Evolutionary conservation across 1,140 invertebrate species (phyloP), one percentile per base, ranked within the genome.

Genomic region (Drosophila ficusphila): DNA sequence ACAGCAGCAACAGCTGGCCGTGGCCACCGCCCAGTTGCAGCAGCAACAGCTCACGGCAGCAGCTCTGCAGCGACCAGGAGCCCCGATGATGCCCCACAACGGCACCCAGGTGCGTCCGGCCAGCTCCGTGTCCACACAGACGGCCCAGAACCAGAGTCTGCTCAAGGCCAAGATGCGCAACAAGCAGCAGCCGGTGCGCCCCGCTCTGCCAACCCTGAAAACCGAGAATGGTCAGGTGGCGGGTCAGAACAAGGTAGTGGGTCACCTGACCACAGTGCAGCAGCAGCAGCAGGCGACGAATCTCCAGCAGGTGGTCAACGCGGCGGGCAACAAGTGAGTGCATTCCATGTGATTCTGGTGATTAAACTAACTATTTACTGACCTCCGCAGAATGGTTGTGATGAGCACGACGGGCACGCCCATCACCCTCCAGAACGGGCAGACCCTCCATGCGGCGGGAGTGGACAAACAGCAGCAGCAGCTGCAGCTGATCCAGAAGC

Each of bases 71-170:
- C 85, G 81, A 0, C 46, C 71, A 0, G 86, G 79, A 3, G 71
- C 89, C 16, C 77, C 86, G 44, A 95, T 95, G 61, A 62, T 95
- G 41, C 95, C 94, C 4, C 95, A 94, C 21, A 88, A 89, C 34
- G 90, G 83, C 23, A 92, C 93, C 8, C 93, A 93, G 69, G 95
- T 95, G 54, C 92, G 95, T 21, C 95, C 95, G 3, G 95, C 95
- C 1, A 95, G 94, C 86, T 95, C 95, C 0, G 95, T 96, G 7
- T 95, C 95, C 1, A 96, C 95, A 3, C 95, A 96, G 90, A 96
- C 95, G 1, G 94, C 94, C 78, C 88, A 90, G 33, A 91, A 91
- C 41, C 90, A 91, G 48, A 91, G 72, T 51, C 42, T 91, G 29
- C 60, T 91, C 0, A 91, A 91, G 71, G 79, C 85, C 4, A 91